A percentile compares a stretch with the other conserved stretches of the same genome.
Evolutionary conservation across 1,140 invertebrate genomes (phyloP).

Genomic region (Chelonus insularis): DNA sequence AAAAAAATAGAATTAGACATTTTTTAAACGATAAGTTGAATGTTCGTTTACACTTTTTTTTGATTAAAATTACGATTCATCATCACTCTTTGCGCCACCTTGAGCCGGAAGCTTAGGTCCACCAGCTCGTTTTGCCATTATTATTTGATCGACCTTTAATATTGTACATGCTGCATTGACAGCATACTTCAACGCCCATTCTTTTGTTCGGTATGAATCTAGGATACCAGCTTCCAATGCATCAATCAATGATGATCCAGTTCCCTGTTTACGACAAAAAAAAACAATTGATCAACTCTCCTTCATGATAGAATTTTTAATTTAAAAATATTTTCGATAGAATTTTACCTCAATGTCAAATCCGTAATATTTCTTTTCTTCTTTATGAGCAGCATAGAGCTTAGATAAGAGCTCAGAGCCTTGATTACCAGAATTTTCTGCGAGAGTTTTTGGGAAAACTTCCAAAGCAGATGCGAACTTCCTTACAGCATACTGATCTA

Average conservation of each 20-base stretch:
- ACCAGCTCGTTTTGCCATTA: constrained; percentile 96
- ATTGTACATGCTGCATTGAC: constrained; percentile 91
- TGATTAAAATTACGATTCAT: constrained; percentile 62
- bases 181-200: constrained; percentile 95
- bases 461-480: constrained; percentile 94
- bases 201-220: constrained; percentile 87
- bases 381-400: constrained; percentile 88
- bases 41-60: no score
- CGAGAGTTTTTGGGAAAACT: constrained; percentile 86
- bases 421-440: constrained; percentile 92
- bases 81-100: constrained; percentile 68
- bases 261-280: constrained; percentile 57
- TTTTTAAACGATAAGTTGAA: no score
- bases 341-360: constrained; percentile 88
- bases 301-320: background rate
- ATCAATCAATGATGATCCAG: constrained; percentile 70
- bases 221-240: constrained; percentile 74
- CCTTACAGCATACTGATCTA: constrained; percentile 96
- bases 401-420: constrained; percentile 88
- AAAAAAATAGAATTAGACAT: no score
- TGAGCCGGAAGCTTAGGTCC: constrained; percentile 81
- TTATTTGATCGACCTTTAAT: constrained; percentile 97
- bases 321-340: no score
- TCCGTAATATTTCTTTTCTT: constrained; percentile 81
- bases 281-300: constrained; percentile 25